phyloP scores from a whole-genome alignment of 2,888 invertebrate genomes.

The Eristalis intricaria region DNA sequence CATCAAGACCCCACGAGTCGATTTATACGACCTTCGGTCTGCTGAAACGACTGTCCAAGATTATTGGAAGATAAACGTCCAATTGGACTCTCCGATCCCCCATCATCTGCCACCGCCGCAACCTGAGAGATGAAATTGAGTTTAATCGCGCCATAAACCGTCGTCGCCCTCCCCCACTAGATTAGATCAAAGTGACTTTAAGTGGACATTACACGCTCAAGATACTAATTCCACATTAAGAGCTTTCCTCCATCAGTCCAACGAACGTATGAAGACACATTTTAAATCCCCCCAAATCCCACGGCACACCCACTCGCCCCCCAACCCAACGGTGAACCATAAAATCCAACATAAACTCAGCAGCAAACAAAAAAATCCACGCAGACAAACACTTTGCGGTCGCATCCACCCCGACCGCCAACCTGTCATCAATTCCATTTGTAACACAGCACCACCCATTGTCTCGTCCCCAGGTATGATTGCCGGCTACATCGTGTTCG shows the following conservation, averaged over 20 bases:
- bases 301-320: not conserved
- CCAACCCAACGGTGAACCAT: not conserved
- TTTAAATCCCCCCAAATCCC: not conserved
- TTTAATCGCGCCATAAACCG: not conserved
- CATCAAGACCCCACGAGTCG: not conserved
- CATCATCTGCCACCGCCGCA: not conserved
- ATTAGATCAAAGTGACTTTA: not conserved
- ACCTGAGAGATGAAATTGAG: not conserved
- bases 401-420: not conserved
- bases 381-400: constrained; percentile 7
- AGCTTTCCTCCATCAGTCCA: not conserved
- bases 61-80: not conserved
- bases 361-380: not conserved
- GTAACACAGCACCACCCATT: not conserved
- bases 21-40: not conserved
- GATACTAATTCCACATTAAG: constrained; percentile 7
- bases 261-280: constrained; percentile 8
- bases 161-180: not conserved
- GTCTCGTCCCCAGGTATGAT: constrained; percentile 83
- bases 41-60: too few species aligned
- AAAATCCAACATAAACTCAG: not conserved
- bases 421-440: constrained; percentile 2
- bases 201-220: not conserved
- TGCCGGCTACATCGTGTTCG: constrained; percentile 88
- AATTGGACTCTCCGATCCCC: not conserved